Conservation (phyloP, 2,888 invertebrate species). For the Sisyra nigra region DNA sequence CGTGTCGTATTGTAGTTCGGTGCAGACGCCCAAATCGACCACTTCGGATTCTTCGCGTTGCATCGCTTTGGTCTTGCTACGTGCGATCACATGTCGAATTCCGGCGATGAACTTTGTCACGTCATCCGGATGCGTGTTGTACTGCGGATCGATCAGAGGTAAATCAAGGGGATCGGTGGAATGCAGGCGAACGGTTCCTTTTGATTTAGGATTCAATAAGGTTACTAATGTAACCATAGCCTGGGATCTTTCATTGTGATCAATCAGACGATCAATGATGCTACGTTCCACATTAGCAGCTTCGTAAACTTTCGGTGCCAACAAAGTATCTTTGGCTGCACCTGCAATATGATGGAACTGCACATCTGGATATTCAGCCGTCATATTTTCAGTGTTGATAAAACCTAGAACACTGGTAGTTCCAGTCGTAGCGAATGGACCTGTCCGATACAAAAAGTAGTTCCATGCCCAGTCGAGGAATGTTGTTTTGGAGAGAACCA, state of each 20-base stretch:
- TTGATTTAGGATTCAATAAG: slow-evolving; percentile 69
- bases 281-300: no score
- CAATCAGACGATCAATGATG: slow-evolving; percentile 45
- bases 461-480: slow-evolving; percentile 22
- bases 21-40: slow-evolving; percentile 70
- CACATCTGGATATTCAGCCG: slow-evolving; percentile 30
- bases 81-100: slow-evolving; percentile 63
- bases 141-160: slow-evolving; percentile 83
- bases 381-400: slow-evolving; percentile 27
- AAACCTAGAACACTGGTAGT: slow-evolving; percentile 32
- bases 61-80: slow-evolving; percentile 66
- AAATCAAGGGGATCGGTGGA: slow-evolving; percentile 66
- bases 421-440: slow-evolving; percentile 25
- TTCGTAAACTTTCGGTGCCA: slow-evolving; percentile 15
- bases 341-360: slow-evolving; percentile 28
- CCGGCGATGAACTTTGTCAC: slow-evolving; percentile 64
- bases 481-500: no score
- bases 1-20: slow-evolving; percentile 49
- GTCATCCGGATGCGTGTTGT: slow-evolving; percentile 74
- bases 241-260: slow-evolving; percentile 59
- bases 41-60: slow-evolving; percentile 65
- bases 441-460: slow-evolving; percentile 33
- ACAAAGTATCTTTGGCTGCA: slow-evolving; percentile 19
- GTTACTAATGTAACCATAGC: slow-evolving; percentile 74
- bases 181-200: slow-evolving; percentile 70